These are phyloP conservation scores for Paragorgia papillata DNA, from an alignment of 92 coral and sea anemone genomes.

Conservation along the genomic window DNA sequence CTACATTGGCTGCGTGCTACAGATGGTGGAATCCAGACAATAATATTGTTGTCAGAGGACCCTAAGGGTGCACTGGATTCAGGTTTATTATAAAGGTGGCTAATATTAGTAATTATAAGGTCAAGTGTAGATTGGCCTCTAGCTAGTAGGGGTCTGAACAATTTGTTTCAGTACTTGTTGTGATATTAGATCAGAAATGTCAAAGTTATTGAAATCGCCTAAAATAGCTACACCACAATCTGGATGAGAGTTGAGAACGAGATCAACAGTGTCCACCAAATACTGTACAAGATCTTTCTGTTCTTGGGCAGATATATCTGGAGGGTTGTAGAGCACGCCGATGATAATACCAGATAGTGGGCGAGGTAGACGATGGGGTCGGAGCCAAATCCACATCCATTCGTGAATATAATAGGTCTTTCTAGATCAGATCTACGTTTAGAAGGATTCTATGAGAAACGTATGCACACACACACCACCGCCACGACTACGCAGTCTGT, in stretches of 20 bases:
- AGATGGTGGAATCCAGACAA: constrained; percentile 26
- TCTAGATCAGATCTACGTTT: constrained; percentile 38
- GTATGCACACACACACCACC: constrained; percentile 50
- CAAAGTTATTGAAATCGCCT: constrained; percentile 33
- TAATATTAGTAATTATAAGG: constrained; percentile 21
- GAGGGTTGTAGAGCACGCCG: constrained; percentile 41
- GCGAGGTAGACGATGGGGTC: constrained; percentile 38
- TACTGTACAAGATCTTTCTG: constrained; percentile 33
- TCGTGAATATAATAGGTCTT: constrained; percentile 20
- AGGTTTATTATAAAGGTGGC: neutral
- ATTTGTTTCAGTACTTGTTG: constrained; percentile 4
- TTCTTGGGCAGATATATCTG: constrained; percentile 25
- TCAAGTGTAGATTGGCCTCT: neutral
- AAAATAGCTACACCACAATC: constrained; percentile 41
- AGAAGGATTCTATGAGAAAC: constrained; percentile 13
- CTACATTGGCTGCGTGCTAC: no score
- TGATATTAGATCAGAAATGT: neutral
- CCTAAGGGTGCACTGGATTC: constrained; percentile 10
- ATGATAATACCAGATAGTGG: constrained; percentile 27
- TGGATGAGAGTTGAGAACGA: constrained; percentile 25
- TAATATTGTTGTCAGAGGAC: constrained; percentile 36
- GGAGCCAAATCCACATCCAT: constrained; percentile 39
- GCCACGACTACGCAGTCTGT: constrained; percentile 38
- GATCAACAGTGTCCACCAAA: constrained; percentile 10
- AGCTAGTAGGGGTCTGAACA: neutral